Conservation (phyloP, 2,113 vertebrate genomes). For the Peromyscus polionotus region DNA sequence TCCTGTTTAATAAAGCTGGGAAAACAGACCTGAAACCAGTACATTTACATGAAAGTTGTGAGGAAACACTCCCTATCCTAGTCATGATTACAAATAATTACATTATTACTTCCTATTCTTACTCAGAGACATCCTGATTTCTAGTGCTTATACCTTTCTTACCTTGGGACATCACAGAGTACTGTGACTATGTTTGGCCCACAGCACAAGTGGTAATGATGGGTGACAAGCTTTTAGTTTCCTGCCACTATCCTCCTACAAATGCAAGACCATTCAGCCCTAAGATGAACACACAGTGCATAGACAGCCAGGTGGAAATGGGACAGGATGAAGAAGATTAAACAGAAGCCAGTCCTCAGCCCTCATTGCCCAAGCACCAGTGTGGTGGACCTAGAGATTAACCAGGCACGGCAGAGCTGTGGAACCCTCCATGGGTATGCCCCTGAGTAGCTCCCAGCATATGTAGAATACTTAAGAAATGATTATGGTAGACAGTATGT, state of each 20-base stretch:
- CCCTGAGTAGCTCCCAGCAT: not conserved
- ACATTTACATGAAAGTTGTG: not conserved
- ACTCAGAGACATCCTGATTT: not conserved
- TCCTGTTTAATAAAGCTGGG: not conserved
- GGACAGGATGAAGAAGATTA: not conserved
- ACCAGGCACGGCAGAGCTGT: fast-evolving
- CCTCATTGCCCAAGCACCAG: fast-evolving
- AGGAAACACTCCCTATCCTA: not conserved
- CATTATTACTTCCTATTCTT: not conserved
- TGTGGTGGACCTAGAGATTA: not conserved
- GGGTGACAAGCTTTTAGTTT: slow-evolving; percentile 60
- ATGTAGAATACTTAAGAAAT: slow-evolving; percentile 35
- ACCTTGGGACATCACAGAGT: not conserved
- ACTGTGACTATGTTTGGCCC: not conserved
- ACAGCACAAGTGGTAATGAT: not conserved
- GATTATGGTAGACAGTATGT: not conserved
- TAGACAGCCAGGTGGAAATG: not conserved
- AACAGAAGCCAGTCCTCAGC: fast-evolving
- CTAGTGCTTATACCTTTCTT: not conserved
- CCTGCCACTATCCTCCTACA: slow-evolving; percentile 40
- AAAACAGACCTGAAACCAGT: not conserved
- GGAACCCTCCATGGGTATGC: not conserved
- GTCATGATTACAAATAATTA: not conserved
- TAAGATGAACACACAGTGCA: not conserved
- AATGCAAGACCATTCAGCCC: not conserved